Conservation (phyloP, 1,140 invertebrate species). For the Coelopa frigida region DNA sequence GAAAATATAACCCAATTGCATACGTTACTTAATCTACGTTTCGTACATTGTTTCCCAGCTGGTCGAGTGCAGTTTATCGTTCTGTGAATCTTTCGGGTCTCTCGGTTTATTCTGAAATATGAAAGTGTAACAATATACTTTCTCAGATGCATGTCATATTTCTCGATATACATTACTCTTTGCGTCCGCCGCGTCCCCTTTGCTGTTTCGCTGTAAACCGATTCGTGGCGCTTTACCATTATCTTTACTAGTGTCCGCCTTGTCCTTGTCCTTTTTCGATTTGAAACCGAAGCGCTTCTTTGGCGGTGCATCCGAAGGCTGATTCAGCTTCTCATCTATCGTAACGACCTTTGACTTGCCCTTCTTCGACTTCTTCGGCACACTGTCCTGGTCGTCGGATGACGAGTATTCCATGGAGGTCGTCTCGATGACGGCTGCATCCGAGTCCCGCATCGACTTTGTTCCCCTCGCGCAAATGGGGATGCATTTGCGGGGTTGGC, state of each 20-base stretch:
- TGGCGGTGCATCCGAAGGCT: no score
- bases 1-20: neutral
- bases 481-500: constrained; percentile 10
- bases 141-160: neutral
- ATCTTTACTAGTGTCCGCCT: no score
- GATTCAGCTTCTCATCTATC: constrained; percentile 10
- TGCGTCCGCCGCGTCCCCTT: no score
- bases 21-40: constrained; percentile 6
- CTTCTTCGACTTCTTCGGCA: constrained; percentile 6
- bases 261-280: no score
- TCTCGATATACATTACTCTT: constrained; percentile 5
- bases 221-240: no score
- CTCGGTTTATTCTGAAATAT: constrained; percentile 7
- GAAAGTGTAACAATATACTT: neutral
- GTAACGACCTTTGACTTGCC: constrained; percentile 8
- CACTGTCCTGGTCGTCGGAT: constrained; percentile 6
- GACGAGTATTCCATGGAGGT: constrained; percentile 11
- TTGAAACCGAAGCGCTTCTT: no score
- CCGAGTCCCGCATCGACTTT: constrained; percentile 7
- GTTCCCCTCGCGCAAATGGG: constrained; percentile 2
- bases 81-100: neutral
- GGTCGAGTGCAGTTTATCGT: constrained; percentile 7
- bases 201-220: no score
- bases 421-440: constrained; percentile 12
- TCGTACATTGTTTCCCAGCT: constrained; percentile 9